These are phyloP conservation scores for Pimephales promelas DNA, from an alignment of 2,113 vertebrate species.

Conservation along the genomic window DNA sequence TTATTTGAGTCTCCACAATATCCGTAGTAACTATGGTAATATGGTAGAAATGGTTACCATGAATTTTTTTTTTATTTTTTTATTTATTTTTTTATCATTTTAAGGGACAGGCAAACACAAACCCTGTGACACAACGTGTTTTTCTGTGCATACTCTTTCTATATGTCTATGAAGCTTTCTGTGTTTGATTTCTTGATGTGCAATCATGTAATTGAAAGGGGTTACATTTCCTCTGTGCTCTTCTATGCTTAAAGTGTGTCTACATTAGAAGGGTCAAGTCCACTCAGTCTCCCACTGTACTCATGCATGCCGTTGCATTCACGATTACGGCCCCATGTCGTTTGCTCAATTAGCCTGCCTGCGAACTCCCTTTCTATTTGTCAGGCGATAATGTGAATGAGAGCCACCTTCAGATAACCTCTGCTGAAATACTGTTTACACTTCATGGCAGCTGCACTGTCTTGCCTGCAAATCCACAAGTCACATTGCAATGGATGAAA, in stretches of 20 bases:
- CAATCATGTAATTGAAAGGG: background rate
- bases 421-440: constrained; percentile 18
- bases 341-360: constrained; percentile 49
- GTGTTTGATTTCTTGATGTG: background rate
- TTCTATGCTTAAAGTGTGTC: background rate
- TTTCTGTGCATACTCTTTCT: background rate
- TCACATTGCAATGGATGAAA: background rate
- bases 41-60: background rate
- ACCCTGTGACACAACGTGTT: background rate
- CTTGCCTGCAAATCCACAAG: constrained; percentile 17
- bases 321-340: constrained; percentile 2
- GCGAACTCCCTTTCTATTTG: constrained; percentile 34
- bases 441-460: background rate
- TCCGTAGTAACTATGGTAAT: constrained; percentile 1
- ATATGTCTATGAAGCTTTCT: background rate
- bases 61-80: no score
- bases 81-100: background rate
- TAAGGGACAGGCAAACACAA: background rate
- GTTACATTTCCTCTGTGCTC: constrained; percentile 10
- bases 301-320: background rate
- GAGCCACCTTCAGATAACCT: constrained; percentile 50
- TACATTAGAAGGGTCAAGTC: constrained; percentile 21
- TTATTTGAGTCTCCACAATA: background rate
- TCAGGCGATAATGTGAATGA: constrained; percentile 38
- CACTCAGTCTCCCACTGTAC: background rate